phyloP scores from a whole-genome alignment of 2,797 vertebrate genomes.

The Luscinia luscinia region DNA sequence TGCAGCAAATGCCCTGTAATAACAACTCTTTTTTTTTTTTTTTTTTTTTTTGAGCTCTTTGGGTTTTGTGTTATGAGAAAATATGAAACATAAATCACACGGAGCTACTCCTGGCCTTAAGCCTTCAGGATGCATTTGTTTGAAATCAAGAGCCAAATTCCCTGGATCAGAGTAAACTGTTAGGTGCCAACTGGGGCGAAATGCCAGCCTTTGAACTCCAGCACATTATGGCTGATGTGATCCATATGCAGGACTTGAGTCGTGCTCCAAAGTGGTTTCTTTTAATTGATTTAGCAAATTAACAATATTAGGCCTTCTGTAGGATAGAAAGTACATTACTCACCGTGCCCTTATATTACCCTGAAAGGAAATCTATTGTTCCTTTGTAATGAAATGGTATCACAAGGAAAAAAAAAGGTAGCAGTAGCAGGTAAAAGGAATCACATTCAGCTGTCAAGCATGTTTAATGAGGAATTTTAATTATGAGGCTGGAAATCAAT shows the following conservation, averaged over 20 bases:
- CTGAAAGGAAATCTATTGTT: constrained; percentile 78
- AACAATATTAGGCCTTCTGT: constrained; percentile 76
- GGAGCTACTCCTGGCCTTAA: constrained; percentile 75
- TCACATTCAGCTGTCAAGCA: constrained; percentile 70
- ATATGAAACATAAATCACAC: constrained; percentile 78
- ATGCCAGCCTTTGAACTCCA: constrained; percentile 77
- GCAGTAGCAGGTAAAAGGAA: constrained; percentile 73
- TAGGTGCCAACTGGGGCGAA: constrained; percentile 75
- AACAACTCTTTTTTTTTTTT: constrained; percentile 23
- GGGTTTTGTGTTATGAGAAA: constrained; percentile 80
- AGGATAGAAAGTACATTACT: constrained; percentile 72
- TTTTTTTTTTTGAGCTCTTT: constrained; percentile 55
- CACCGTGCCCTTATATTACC: constrained; percentile 64
- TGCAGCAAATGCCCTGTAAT: constrained; percentile 67
- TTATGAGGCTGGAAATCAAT: constrained; percentile 71
- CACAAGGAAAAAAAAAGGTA: constrained; percentile 45
- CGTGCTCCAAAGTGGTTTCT: constrained; percentile 75
- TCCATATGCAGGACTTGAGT: constrained; percentile 56
- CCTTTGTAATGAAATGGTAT: constrained; percentile 73
- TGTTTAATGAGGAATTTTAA: constrained; percentile 76
- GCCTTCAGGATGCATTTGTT: constrained; percentile 82
- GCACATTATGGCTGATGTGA: constrained; percentile 70
- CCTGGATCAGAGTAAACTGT: constrained; percentile 72
- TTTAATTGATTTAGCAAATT: constrained; percentile 81
- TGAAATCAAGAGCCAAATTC: constrained; percentile 82